Conservation (phyloP, 1,140 invertebrate genomes). For the Macrobrachium rosenbergii region DNA sequence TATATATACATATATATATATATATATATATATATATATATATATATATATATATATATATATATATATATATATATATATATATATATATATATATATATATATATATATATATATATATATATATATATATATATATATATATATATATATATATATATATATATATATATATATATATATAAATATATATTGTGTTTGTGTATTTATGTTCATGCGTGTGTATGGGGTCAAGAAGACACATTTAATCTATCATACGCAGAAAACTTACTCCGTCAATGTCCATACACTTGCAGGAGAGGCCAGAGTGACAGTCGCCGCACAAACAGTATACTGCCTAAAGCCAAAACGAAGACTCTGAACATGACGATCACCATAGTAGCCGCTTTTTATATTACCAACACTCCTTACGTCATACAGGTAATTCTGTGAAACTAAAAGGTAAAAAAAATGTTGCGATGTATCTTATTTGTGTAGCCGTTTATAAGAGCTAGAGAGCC, state of each 20-base stretch:
- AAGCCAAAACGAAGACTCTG: constrained; percentile 51
- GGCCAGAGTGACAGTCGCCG: constrained; percentile 43
- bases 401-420: constrained; percentile 53
- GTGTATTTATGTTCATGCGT: no score
- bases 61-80: constrained; percentile 21
- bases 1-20: neutral
- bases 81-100: constrained; percentile 10
- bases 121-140: constrained; percentile 12
- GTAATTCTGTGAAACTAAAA: neutral
- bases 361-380: constrained; percentile 52
- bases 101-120: neutral
- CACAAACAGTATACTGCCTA: constrained; percentile 46
- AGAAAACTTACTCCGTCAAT: no score
- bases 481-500: no score
- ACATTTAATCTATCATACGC: no score
- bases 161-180: constrained; percentile 16
- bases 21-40: constrained; percentile 8
- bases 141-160: constrained; percentile 17
- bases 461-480: no score
- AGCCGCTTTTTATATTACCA: constrained; percentile 46
- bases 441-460: no score
- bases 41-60: constrained; percentile 19
- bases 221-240: no score
- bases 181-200: no score
- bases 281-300: constrained; percentile 14